Conservation (phyloP, 2,888 invertebrate species). For the Polietes domitor region DNA sequence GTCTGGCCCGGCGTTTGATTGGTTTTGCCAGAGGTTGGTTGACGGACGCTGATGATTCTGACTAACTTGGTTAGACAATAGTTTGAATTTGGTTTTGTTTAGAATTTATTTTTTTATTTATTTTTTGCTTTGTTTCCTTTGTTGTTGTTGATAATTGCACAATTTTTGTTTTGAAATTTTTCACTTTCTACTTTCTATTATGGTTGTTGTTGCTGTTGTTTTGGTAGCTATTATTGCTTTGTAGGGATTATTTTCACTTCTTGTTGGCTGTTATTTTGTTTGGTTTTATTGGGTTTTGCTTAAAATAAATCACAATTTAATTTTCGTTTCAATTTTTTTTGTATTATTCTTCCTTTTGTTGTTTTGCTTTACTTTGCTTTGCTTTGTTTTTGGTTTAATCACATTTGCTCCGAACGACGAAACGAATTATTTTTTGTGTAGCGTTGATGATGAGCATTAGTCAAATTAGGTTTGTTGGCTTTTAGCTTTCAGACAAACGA, state of each 20-base stretch:
- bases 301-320: conserved; percentile 35
- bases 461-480: conserved; percentile 47
- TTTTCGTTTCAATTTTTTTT: conserved; percentile 33
- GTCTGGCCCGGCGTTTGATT: neutral
- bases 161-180: conserved; percentile 14
- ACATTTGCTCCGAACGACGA: neutral
- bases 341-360: neutral
- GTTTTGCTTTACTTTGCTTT: conserved; percentile 45
- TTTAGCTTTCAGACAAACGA: conserved; percentile 12
- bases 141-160: conserved; percentile 63
- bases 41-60: too few species aligned
- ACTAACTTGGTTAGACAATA: neutral
- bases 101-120: conserved; percentile 42
- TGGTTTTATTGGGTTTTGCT: conserved; percentile 39
- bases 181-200: neutral
- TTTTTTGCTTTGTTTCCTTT: conserved; percentile 27
- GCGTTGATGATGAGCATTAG: conserved; percentile 15
- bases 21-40: too few species aligned
- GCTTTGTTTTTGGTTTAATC: conserved; percentile 41
- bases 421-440: neutral
- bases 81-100: conserved; percentile 17
- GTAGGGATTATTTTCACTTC: neutral
- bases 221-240: neutral
- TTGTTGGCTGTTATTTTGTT: neutral
- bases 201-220: neutral